Conservation (phyloP, 1,140 invertebrate species). For the Trichoplusia ni region DNA sequence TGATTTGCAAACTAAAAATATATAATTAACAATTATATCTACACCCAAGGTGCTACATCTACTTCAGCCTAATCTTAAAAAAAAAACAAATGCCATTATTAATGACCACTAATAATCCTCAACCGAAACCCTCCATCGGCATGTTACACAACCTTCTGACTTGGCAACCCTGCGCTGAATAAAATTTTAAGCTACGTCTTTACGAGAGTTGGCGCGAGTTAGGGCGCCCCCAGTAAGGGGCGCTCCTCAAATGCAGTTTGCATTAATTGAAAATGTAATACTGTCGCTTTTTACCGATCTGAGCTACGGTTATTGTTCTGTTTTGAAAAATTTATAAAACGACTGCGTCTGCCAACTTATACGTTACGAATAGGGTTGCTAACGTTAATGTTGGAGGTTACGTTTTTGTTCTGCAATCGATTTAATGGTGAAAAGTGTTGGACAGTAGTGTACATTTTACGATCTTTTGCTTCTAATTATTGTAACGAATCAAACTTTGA, state of each 20-base stretch:
- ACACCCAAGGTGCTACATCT: no score
- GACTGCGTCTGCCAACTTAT: neutral
- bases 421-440: neutral
- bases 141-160: no score
- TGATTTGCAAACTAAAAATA: no score
- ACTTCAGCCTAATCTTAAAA: no score
- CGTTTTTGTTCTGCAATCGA: no score
- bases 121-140: no score
- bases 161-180: slow-evolving; percentile 3
- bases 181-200: slow-evolving; percentile 24
- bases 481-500: no score
- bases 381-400: neutral
- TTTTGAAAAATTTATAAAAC: neutral
- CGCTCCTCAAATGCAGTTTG: slow-evolving; percentile 17
- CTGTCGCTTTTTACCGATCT: slow-evolving; percentile 13
- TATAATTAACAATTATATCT: no score
- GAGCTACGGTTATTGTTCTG: slow-evolving; percentile 11
- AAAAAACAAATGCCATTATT: no score
- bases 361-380: no score
- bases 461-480: neutral
- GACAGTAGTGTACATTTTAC: neutral
- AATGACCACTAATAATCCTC: no score
- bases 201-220: slow-evolving; percentile 18
- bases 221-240: neutral
- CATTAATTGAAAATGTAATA: slow-evolving; percentile 23